These are phyloP conservation scores for Catharus minimus DNA, from an alignment of 2,113 vertebrate species.

Conservation along the genomic window DNA sequence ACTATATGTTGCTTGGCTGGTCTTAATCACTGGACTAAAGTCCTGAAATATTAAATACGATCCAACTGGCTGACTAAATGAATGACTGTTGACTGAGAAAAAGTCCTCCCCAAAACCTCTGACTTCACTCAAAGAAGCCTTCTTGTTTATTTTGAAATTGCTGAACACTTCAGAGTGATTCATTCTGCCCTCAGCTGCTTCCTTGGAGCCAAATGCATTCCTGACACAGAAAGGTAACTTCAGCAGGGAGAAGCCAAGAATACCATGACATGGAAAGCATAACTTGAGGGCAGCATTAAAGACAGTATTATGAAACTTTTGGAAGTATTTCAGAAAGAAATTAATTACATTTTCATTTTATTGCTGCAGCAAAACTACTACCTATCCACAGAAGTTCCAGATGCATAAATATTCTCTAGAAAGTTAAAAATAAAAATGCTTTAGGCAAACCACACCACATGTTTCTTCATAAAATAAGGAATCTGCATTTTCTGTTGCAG, in stretches of 20 bases:
- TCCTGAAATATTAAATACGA: not conserved
- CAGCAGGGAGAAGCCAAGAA: not conserved
- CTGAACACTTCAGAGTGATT: not conserved
- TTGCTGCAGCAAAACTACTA: constrained; percentile 4
- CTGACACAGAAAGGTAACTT: constrained; percentile 22
- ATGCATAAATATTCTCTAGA: constrained; percentile 33
- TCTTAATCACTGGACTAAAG: constrained; percentile 6
- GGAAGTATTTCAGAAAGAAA: constrained; percentile 21
- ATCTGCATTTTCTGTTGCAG: constrained; percentile 26
- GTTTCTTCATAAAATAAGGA: constrained; percentile 33
- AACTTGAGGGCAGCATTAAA: constrained; percentile 11
- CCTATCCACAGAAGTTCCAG: constrained; percentile 33
- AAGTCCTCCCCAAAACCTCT: not conserved
- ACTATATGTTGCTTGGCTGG: constrained; percentile 1
- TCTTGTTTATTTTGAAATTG: constrained; percentile 29
- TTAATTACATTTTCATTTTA: constrained; percentile 36
- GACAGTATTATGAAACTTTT: not conserved
- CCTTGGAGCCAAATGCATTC: not conserved
- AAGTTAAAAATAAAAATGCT: constrained; percentile 56
- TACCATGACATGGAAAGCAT: not conserved
- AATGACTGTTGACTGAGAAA: not conserved
- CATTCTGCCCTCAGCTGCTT: constrained; percentile 8
- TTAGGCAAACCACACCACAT: constrained; percentile 18
- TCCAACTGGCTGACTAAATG: not conserved
- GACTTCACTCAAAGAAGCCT: not conserved